phyloP scores from a whole-genome alignment of 1,140 invertebrate genomes.

The Chlorops oryzae region DNA sequence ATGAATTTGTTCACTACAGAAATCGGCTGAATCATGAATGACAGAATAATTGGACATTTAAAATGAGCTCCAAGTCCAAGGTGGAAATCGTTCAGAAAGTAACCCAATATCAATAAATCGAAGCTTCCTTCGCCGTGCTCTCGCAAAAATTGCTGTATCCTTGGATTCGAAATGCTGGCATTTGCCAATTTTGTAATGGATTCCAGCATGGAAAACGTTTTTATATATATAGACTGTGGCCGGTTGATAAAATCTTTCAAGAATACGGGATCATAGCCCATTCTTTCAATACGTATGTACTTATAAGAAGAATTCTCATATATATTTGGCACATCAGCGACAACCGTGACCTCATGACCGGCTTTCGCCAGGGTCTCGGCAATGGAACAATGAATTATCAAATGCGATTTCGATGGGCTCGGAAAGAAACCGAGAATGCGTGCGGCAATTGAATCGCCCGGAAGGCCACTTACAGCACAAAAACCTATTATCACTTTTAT shows the following conservation, averaged over 20 bases:
- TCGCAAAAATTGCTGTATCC: conserved; percentile 3
- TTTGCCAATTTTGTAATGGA: no score
- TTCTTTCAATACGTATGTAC: no score
- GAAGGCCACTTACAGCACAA: no score
- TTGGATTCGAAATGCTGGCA: no score
- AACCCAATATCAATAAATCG: conserved; percentile 20
- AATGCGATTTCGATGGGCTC: conserved; percentile 23
- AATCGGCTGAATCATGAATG: conserved; percentile 11
- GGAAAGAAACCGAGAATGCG: conserved; percentile 27
- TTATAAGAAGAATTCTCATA: conserved; percentile 3
- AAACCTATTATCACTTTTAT: no score
- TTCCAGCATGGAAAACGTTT: no score
- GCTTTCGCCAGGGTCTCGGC: conserved; percentile 18
- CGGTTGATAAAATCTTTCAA: no score
- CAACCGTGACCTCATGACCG: conserved; percentile 30
- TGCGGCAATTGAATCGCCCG: no score
- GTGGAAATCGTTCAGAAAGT: conserved; percentile 19
- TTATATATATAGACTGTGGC: no score
- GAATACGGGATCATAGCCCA: no score
- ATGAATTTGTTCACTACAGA: conserved; percentile 7
- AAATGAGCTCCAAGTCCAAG: conserved; percentile 21
- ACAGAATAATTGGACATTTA: conserved; percentile 15
- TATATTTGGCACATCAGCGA: conserved; percentile 12
- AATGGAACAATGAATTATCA: conserved; percentile 21
- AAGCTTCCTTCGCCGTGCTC: conserved; percentile 9